These are phyloP conservation scores for Mohoua ochrocephala DNA, from an alignment of 2,113 vertebrate species.

Conservation along the genomic window DNA sequence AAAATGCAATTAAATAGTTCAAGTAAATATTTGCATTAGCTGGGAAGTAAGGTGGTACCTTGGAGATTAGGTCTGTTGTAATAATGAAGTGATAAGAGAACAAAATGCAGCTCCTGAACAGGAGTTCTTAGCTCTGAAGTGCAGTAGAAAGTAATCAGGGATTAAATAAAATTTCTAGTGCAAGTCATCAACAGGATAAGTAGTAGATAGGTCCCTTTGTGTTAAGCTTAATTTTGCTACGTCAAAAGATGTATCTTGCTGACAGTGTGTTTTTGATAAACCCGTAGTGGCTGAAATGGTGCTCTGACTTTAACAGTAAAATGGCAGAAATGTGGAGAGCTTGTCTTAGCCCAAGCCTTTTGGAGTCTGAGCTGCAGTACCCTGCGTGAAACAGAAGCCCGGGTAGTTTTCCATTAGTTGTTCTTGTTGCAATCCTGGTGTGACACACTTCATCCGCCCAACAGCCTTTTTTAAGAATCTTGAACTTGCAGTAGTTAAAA, in stretches of 20 bases:
- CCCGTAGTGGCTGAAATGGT: background rate
- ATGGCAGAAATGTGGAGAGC: background rate
- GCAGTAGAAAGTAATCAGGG: background rate
- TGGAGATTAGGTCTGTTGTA: slow-evolving; percentile 14
- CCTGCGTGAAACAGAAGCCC: background rate
- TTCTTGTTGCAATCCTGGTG: background rate
- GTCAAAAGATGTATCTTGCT: background rate
- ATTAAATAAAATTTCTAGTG: background rate
- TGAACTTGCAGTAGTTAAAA: background rate
- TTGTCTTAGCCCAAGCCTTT: background rate
- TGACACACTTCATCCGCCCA: background rate
- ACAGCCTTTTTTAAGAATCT: background rate
- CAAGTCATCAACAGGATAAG: background rate
- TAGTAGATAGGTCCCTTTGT: background rate
- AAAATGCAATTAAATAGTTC: slow-evolving; percentile 36
- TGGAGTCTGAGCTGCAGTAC: background rate
- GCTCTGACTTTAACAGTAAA: background rate
- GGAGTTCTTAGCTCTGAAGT: background rate
- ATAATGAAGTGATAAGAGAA: background rate
- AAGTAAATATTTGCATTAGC: slow-evolving; percentile 49
- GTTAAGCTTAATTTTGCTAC: background rate
- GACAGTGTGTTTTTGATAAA: background rate
- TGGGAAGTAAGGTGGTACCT: slow-evolving; percentile 12
- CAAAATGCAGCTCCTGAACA: background rate
- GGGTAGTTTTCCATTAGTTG: background rate